A percentile compares a stretch with the other conserved stretches of the same genome.
Evolutionary conservation across 2,113 vertebrate genomes (phyloP).

Genomic region (Pseudonaja textilis): DNA sequence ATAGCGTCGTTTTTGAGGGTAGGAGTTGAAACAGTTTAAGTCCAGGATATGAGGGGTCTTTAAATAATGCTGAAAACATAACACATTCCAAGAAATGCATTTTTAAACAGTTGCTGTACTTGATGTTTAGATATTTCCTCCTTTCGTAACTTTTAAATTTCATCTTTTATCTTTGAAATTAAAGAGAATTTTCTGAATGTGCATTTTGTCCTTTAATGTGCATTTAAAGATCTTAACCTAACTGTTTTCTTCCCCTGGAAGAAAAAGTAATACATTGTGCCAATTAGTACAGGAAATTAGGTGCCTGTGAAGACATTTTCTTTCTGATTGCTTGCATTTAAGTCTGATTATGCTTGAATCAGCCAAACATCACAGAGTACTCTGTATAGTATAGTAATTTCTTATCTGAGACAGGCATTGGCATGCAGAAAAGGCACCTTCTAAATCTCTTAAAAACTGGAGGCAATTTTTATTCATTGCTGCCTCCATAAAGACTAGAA

Average conservation of each 20-base stretch:
- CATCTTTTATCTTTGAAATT: constrained; percentile 46
- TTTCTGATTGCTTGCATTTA: constrained; percentile 70
- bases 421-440: constrained; percentile 28
- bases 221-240: constrained; percentile 74
- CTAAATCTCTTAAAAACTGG: constrained; percentile 26
- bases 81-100: not conserved
- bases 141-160: constrained; percentile 31
- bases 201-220: constrained; percentile 56
- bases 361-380: constrained; percentile 59
- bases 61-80: constrained; percentile 14
- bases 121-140: constrained; percentile 3
- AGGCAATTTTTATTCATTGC: not conserved
- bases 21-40: too few relatives aligned
- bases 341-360: constrained; percentile 69
- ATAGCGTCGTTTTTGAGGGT: too few relatives aligned
- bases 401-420: constrained; percentile 47
- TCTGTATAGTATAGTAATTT: constrained; percentile 33
- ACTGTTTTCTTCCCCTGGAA: constrained; percentile 60
- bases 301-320: constrained; percentile 57
- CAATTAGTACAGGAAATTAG: constrained; percentile 66
- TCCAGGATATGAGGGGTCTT: too few relatives aligned
- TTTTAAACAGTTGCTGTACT: constrained; percentile 11
- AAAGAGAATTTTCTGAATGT: constrained; percentile 51
- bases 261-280: constrained; percentile 58
- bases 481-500: not conserved